Percentiles rank a stretch among this genome's conserved stretches.
Conservation (phyloP, 2,113 vertebrate species). For the Trogon melanurus region DNA sequence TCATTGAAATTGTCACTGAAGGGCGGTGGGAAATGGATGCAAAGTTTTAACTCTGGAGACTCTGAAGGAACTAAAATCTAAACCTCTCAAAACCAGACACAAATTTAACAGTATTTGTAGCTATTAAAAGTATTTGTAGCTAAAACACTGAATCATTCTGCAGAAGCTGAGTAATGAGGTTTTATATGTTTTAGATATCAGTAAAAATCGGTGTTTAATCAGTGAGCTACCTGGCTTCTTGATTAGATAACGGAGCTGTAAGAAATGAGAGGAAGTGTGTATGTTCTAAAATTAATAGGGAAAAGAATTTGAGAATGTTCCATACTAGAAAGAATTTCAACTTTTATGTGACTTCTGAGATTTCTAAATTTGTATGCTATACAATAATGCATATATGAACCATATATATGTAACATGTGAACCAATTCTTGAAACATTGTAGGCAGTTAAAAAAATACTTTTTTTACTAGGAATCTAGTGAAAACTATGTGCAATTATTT, state of each 20-base stretch:
- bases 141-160: background rate
- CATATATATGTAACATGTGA: too few relatives aligned
- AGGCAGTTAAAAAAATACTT: background rate
- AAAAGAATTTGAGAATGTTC: background rate
- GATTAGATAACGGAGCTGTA: background rate
- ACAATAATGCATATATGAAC: too few relatives aligned
- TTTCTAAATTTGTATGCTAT: background rate
- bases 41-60: background rate
- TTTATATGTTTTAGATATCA: background rate
- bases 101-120: background rate
- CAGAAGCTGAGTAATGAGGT: background rate
- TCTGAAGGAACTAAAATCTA: background rate
- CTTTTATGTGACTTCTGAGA: background rate
- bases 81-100: background rate
- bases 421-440: background rate
- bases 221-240: background rate
- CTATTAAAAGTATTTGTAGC: background rate
- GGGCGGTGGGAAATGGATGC: background rate
- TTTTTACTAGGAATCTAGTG: background rate
- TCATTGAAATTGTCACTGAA: background rate
- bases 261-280: background rate
- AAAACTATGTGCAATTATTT: background rate
- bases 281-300: background rate
- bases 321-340: background rate
- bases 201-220: background rate